phyloP scores from a whole-genome alignment of 2,113 vertebrate genomes.

The Eulacestoma nigropectus region DNA sequence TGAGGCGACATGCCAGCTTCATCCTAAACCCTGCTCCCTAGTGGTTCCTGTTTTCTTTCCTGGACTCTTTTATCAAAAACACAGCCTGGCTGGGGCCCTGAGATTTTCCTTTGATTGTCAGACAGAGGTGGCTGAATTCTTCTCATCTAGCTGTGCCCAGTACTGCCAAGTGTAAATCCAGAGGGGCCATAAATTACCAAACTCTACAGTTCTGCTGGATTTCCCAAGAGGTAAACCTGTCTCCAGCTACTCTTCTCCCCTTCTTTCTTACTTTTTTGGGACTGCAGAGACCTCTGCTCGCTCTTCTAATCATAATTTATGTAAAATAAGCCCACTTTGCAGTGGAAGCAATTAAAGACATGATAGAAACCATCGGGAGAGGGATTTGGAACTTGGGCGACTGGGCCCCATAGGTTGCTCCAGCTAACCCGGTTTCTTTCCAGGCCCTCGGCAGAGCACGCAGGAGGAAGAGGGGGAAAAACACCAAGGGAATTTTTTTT shows the following conservation, averaged over 20 bases:
- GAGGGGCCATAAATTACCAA: accelerated
- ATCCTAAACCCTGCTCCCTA: accelerated
- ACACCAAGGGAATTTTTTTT: neutral
- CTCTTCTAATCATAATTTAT: neutral
- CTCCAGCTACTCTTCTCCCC: neutral
- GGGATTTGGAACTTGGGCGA: neutral
- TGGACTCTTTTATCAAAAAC: neutral
- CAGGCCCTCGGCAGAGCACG: neutral
- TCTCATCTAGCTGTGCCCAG: neutral
- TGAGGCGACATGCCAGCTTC: accelerated
- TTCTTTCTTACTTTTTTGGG: neutral
- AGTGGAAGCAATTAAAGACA: neutral
- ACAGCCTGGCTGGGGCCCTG: accelerated
- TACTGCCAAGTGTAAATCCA: neutral
- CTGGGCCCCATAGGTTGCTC: neutral
- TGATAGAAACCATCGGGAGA: accelerated
- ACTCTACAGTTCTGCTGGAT: accelerated
- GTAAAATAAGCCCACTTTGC: neutral
- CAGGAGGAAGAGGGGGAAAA: neutral
- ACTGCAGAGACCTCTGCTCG: neutral
- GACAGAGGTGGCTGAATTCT: neutral
- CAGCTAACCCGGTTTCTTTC: neutral
- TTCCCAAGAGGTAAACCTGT: neutral
- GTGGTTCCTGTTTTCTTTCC: accelerated
- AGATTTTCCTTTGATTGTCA: neutral